Base-by-base conservation (phyloP, 2,113 vertebrate species). In the Nothobranchius furzeri region DNA sequence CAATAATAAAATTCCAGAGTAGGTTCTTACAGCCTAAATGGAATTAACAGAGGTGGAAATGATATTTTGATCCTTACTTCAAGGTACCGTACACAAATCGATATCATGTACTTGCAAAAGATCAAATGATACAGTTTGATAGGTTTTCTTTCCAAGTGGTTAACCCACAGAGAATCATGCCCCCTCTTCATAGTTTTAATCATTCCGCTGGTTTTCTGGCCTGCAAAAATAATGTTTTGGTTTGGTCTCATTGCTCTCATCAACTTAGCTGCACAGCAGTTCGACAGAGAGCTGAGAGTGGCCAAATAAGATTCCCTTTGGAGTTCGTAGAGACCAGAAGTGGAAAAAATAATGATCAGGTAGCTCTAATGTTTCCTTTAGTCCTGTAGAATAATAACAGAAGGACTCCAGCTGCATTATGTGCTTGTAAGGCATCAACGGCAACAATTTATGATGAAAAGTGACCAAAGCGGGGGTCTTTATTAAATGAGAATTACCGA, bases 91-190 rank as follows among this genome's bases (percentile, higher is more conserved):
- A 56, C 13, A 42, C 12, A 15, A 10, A 64, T 78, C 10, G 12
- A 61, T 73, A 54, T 48, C 60, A 53, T 49, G 30, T 40, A 55
- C 59, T 51, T 48, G 59, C 9, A 69, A 64, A 63, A 17, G 54
- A 30, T 67, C 11, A 55, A 60, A 59, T 9, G 47, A 54, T 46
- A 17, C 30, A 55, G 24, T 56, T 40, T 59, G 30, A 60, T 70
- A 47, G 14, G 7, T 43, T 63, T 68, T 68, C n/a, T 15, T n/a
- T 53, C 25, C 9, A 35, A 48, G 30, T 8, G 14, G 60, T 51
- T 47, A n/a, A 70, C 36, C 37, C 25, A 30, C 49, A 24, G 57
- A 65, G 10, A 53, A 9, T 73, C 6, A 3, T 30, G 37, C 15
- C 14, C 24, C 24, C 20, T 66, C 64, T 25, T 52, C 4, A 8